Evolutionary conservation across 2,888 invertebrate genomes (phyloP), one percentile per base, ranked within the genome.

Genomic region (Thyatira batis): DNA sequence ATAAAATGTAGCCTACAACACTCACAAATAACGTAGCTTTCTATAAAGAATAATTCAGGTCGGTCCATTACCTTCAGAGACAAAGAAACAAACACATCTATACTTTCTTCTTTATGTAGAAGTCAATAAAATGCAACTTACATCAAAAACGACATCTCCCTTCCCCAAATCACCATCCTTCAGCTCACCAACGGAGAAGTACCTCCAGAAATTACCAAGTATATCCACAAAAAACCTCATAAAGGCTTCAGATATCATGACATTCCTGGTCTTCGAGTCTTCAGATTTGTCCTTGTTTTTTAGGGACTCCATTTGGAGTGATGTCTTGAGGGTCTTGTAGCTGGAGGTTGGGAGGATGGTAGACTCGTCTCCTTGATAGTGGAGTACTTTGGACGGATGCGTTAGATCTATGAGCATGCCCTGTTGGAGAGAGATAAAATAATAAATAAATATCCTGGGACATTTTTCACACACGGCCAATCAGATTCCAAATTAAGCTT

Each of bases 171-270:
- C 83, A 0, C 76, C 80, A 0, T 88, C 87, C 20, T 71, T 76
- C 23, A 78, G 53, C 6, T 74, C 82, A 0, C 81, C 82, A 0
- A 79, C 58, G 0, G 71, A 84, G 84, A 75, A 92, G 73, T 71
- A 95, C 80, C 77, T 89, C 94, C 78, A 94, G 85, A 95, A 96
- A 72, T 96, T 95, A 0, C 95, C 96, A 58, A 96, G 82, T 6
- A 95, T 93, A 68, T 96, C 95, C 0, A 97, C 95, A 76, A 97
- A 97, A 71, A 96, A 94, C 54, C 96, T 87, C 23, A 84, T 43
- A 71, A 97, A 96, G 0, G 96, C 95, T 76, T 97, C 97, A 0
- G 95, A 95, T 13, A 97, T 94, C 82, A 96, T 93, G 27, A 96
- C 94, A 63, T 95, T 95, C n/a, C 94, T 88, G 0, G 94, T 93